Conservation (phyloP, 2,797 vertebrate species). For the Liasis olivaceus region DNA sequence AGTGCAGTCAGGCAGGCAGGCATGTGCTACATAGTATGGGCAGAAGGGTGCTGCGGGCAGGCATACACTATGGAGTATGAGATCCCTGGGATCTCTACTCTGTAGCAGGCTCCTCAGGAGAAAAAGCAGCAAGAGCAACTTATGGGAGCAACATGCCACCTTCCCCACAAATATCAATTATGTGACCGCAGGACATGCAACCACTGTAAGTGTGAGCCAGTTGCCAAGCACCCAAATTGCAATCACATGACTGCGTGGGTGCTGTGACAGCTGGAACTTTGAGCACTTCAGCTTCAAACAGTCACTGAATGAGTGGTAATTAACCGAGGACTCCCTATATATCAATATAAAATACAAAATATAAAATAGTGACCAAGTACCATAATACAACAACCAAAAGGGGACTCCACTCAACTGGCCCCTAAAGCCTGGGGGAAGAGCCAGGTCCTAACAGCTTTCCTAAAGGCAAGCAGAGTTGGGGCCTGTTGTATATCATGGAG, state of each 20-base stretch:
- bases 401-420: too few species aligned
- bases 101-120: not conserved
- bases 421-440: too few species aligned
- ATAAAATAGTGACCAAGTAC: too few species aligned
- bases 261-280: not conserved
- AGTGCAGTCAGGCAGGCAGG: too few species aligned
- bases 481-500: too few species aligned
- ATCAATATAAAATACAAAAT: too few species aligned
- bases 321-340: not conserved
- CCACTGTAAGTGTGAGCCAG: not conserved
- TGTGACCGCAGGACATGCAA: not conserved
- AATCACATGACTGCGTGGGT: not conserved
- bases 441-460: too few species aligned
- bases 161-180: not conserved
- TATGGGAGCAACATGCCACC: not conserved
- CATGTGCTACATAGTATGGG: too few species aligned
- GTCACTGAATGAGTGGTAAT: not conserved
- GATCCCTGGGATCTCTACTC: not conserved
- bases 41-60: too few species aligned
- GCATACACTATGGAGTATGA: not conserved
- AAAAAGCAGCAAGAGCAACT: not conserved
- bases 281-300: not conserved
- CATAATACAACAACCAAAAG: too few species aligned
- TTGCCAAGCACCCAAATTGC: not conserved
- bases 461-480: too few species aligned